A percentile compares a stretch with the other conserved stretches of the same genome.
phyloP scores from a whole-genome alignment of 2,113 vertebrate genomes.

The Nipponia nippon region DNA sequence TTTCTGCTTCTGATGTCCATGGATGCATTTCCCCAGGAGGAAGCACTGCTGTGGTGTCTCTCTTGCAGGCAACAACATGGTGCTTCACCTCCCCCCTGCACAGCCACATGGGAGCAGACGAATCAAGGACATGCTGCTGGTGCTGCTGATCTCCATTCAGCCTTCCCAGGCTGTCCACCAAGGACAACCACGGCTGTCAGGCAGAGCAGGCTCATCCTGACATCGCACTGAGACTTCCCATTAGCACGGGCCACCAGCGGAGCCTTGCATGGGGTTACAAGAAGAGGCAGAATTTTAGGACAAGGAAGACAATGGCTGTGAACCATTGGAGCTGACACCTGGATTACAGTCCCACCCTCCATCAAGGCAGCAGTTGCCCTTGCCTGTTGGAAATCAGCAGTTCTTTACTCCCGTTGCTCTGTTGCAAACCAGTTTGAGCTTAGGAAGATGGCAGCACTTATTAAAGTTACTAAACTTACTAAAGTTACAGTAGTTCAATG shows the following conservation, averaged over 20 bases:
- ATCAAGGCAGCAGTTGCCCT: neutral
- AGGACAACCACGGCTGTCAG: neutral
- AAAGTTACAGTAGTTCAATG: neutral
- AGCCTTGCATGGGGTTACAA: neutral
- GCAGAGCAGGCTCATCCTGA: neutral
- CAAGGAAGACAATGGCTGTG: neutral
- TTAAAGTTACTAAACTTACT: too few relatives aligned
- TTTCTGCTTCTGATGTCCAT: neutral
- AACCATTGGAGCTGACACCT: neutral
- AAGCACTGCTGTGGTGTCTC: neutral
- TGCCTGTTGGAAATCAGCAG: neutral
- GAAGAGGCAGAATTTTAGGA: neutral
- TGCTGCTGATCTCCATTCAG: neutral
- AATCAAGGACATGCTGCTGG: neutral
- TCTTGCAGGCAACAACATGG: rapidly evolving
- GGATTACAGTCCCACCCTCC: neutral
- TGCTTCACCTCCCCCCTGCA: neutral
- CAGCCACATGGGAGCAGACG: neutral
- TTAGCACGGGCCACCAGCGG: neutral
- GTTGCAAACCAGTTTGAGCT: neutral
- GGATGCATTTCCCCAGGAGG: neutral
- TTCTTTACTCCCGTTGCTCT: neutral
- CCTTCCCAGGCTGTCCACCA: neutral
- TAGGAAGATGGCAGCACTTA: neutral
- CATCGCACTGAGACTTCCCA: neutral